Base-by-base conservation (phyloP, 2,888 invertebrate species). In the Eledona agricola region DNA sequence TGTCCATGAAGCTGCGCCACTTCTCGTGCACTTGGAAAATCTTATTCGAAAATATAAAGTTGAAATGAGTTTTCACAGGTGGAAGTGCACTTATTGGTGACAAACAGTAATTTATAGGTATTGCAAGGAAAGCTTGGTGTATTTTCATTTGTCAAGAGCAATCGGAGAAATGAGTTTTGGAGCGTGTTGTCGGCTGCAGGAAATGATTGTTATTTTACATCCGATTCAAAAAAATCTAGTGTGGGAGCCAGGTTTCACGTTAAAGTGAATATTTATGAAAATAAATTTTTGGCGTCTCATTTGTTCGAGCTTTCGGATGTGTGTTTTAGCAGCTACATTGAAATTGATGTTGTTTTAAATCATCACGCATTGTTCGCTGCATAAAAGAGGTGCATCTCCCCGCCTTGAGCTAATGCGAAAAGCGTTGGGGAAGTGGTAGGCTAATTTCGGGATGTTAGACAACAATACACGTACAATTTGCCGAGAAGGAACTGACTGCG, bases 11-110 rank as follows among this genome's bases (percentile, higher is more conserved):
- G n/a, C n/a, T n/a, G n/a, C n/a, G n/a, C n/a, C n/a, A n/a, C 16
- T 32, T 15, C 1, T 2, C n/a, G 20, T n/a, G 11, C 7, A 20
- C 42, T 42, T 3, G 4, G 13, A 15, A 37, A 37, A 47, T 29
- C 47, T 47, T 37, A 47, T 47, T 37, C 28, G 29, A 37, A 47
- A 47, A 37, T 35, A 35, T 37, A 37, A 47, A 47, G 28, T 22
- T 37, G 47, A 37, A 47, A 47, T 26, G 47, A 47, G 26, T 35
- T 47, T 47, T 16, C 37, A 37, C 29, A 47, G 47, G 47, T 37
- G 37, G 28, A 47, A 45, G 28, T 47, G 47, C 47, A 47, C 29
- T 47, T 37, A 29, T 15, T 28, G 34, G 47, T 47, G 47, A 47
- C 47, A 35, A 47, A 47, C 37, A 10, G 46, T 46, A 46, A 46